Evolutionary conservation across 1,140 invertebrate genomes (phyloP), one percentile per base, ranked within the genome.

Genomic region (Atta cephalotes): DNA sequence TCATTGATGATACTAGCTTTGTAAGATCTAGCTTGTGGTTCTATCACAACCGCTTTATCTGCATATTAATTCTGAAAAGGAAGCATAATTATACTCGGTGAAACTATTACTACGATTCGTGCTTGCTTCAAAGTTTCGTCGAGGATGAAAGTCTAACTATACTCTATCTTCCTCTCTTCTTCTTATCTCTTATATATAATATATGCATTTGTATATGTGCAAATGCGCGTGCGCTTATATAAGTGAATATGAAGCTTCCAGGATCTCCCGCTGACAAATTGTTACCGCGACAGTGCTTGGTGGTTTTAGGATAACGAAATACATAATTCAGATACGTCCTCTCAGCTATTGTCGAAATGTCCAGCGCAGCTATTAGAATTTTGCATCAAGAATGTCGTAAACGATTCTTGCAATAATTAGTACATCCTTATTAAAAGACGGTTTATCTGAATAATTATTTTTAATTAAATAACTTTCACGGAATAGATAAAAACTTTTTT

Each of bases 21-120:
- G 31, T 76, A 76, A 62, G n/a, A 66, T 25, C 45, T 74, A 62
- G 16, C 25, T 68, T 77, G 58, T 49, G 74, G 45, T 25, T 49
- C 28, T 21, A 45, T 45, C n/a, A 49, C 45, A 21, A 81, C 70
- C 53, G 90, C 84, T 92, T 92, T 93, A 92, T 91, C 90, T 89
- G 87, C 88, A 89, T 91, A 94, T 94, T 94, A 93, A 92, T 88
- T 84, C 87, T 86, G 92, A 90, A 94, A 93, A 92, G 89, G 89
- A 90, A 91, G 90, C 89, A 93, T 93, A 94, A 94, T 93, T 94
- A 93, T 93, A 90, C 91, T 87, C 89, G 89, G 85, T 88, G 91
- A 93, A 94, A 93, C 92, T 92, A 92, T 93, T 93, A 93, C 92
- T 90, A 60, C 90, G 91, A 93, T 91, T 93, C 92, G 91, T 88